Conservation (phyloP, 2,888 invertebrate genomes). For the Erebia palarica region DNA sequence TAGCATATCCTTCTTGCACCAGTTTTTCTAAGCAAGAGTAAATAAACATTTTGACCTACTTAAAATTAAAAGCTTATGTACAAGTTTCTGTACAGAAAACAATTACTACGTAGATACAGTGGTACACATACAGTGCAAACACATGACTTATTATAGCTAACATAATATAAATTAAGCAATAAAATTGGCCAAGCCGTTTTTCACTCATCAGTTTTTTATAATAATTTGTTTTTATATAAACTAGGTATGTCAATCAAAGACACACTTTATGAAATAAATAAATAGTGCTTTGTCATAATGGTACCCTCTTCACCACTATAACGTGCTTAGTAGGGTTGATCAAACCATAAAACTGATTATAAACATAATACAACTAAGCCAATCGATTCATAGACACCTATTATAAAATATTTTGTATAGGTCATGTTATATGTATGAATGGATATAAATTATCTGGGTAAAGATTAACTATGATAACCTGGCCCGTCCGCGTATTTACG, state of each 20-base stretch:
- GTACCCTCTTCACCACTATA: no score
- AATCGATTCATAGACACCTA: no score
- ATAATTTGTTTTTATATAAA: neutral
- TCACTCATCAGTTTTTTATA: neutral
- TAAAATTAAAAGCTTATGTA: neutral
- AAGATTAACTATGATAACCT: no score
- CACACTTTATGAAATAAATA: no score
- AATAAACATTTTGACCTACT: constrained; percentile 5
- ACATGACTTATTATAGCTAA: neutral
- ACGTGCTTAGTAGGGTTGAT: no score
- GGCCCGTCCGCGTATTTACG: no score
- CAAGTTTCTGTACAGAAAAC: neutral
- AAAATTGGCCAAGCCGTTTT: constrained; percentile 25
- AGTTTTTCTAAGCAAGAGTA: neutral
- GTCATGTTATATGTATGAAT: no score
- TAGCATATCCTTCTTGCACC: neutral
- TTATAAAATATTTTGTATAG: no score
- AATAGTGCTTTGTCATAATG: no score
- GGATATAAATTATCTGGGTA: no score
- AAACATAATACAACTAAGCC: no score
- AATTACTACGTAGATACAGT: neutral
- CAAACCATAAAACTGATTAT: no score
- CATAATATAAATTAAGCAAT: constrained; percentile 1
- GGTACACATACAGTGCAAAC: neutral
- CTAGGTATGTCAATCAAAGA: neutral